These are phyloP conservation scores for Aethes cnicana DNA, from an alignment of 2,888 invertebrate species.

Conservation along the genomic window DNA sequence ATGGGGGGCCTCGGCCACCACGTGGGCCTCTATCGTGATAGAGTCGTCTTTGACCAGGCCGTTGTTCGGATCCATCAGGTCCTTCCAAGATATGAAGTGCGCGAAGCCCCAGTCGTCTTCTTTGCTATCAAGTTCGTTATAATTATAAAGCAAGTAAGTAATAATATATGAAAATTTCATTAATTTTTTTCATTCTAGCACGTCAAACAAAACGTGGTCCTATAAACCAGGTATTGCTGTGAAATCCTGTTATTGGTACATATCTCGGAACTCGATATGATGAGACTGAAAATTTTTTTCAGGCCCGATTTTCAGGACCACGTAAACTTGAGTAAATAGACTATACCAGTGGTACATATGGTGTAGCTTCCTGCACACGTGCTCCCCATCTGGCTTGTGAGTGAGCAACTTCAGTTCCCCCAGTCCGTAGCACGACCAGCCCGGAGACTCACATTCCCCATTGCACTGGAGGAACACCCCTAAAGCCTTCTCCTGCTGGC, in stretches of 20 bases:
- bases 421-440: slow-evolving; percentile 98
- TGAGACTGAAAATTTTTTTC: too few relatives aligned
- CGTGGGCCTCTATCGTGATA: slow-evolving; percentile 93
- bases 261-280: too few relatives aligned
- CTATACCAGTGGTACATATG: slow-evolving; percentile 95
- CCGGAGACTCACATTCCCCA: slow-evolving; percentile 96
- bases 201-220: too few relatives aligned
- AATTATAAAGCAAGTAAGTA: background rate
- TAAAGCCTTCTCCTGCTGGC: slow-evolving; percentile 86
- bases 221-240: too few relatives aligned
- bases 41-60: slow-evolving; percentile 96
- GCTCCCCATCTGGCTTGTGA: slow-evolving; percentile 90
- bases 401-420: slow-evolving; percentile 96
- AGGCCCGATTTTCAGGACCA: too few relatives aligned
- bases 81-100: slow-evolving; percentile 97
- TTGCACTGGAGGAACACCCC: slow-evolving; percentile 97
- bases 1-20: slow-evolving; percentile 93
- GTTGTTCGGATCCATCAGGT: slow-evolving; percentile 94
- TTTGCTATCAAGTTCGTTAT: slow-evolving; percentile 64
- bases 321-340: too few relatives aligned
- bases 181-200: too few relatives aligned
- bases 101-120: slow-evolving; percentile 97
- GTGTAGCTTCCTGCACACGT: slow-evolving; percentile 93
- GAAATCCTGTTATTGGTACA: too few relatives aligned
- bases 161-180: too few relatives aligned